A percentile compares a stretch with the other conserved stretches of the same genome.
Evolutionary conservation across 2,797 vertebrate species (phyloP).

Genomic region (Mormyrus hasselquistii): DNA sequence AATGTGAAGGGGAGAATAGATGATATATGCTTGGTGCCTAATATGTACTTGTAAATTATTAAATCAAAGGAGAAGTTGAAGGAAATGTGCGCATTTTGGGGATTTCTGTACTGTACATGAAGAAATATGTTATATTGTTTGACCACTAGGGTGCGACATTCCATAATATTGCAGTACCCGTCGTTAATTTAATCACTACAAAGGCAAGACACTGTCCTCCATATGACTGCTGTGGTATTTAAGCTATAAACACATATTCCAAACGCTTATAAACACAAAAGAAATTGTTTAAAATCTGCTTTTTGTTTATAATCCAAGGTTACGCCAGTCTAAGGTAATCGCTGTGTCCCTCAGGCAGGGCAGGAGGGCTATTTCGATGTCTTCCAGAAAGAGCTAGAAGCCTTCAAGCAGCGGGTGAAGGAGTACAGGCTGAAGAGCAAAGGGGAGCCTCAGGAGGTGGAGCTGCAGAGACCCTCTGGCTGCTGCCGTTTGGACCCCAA

Average conservation of each 20-base stretch:
- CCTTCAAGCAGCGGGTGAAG: conserved; percentile 83
- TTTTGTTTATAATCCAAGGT: neutral
- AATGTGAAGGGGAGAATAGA: neutral
- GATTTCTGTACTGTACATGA: neutral
- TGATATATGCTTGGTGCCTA: neutral
- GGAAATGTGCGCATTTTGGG: neutral
- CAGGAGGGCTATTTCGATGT: conserved; percentile 89
- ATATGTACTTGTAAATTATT: neutral
- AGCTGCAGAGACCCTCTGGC: conserved; percentile 35
- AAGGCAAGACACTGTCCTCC: neutral
- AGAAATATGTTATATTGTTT: conserved; percentile 19
- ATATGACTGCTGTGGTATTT: neutral
- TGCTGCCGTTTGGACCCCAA: conserved; percentile 55
- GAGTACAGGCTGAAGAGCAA: conserved; percentile 48
- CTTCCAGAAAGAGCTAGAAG: conserved; percentile 86
- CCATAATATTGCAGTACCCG: neutral
- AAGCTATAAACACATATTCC: neutral
- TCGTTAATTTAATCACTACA: neutral
- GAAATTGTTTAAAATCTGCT: neutral
- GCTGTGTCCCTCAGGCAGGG: conserved; percentile 61
- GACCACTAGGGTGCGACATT: conserved; percentile 30
- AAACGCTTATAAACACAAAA: neutral
- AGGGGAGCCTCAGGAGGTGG: conserved; percentile 41
- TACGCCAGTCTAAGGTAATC: neutral
- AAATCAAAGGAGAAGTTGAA: neutral